Evolutionary conservation across 2,888 invertebrate species (phyloP), one percentile per base, ranked within the genome.

Genomic region (Aleiodes leptofemur): DNA sequence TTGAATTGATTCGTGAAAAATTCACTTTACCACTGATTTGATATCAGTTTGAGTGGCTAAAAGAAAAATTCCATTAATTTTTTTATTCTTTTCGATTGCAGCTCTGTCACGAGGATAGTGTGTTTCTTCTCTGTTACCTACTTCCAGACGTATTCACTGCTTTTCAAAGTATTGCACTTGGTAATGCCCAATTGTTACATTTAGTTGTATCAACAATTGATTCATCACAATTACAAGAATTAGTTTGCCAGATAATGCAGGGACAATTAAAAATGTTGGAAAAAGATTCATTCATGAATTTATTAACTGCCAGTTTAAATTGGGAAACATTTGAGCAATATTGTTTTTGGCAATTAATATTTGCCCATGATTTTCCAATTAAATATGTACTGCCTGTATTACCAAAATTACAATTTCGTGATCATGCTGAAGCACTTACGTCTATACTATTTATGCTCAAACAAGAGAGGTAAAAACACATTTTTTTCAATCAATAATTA

Each of bases 321-420:
- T 99, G 98, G 97, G 98, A 99, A 90, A 98, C 98, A 2, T 96
- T 98, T 83, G 98, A 99, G 90, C 99, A 99, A 90, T 95, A 96
- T 88, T 98, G 97, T 89, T 92, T 99, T 61, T 99, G 99, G 99
- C 98, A 98, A 90, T 92, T 99, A 75, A 93, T 98, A 68, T 94
- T 95, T 81, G 98, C 98, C 56, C 98, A 98, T 88, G 96, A 97
- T 88, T 95, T 98, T 86, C 95, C 97, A 72, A 93, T 97, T n/a
- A 97, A 97, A 86, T 95, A 95, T 86, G 94, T 98, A 80, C 90
- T 97, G 85, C 95, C 96, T 51, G 91, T 95, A 81, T 90, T 95
- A 81, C 93, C 94, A 16, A 96, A 96, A 85, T 90, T 97, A 77
- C 95, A 96, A 84, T 94, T 94, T 88, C 92, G 94, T 87, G 95